These are phyloP conservation scores for Onychorhynchus coronatus DNA, from an alignment of 2,113 vertebrate genomes.

Conservation along the genomic window DNA sequence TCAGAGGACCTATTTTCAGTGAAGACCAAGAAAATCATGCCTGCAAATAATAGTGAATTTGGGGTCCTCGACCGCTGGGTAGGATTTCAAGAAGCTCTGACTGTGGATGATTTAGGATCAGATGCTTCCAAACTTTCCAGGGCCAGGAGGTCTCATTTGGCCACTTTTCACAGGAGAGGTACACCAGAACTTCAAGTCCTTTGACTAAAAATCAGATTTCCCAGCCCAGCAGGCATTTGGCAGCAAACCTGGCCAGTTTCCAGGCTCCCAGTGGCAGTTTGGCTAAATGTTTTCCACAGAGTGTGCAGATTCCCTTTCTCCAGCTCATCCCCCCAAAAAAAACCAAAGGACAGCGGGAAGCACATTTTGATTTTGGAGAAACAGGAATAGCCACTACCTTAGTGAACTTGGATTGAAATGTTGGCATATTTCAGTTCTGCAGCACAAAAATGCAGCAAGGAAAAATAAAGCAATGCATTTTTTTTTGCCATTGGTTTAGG, in stretches of 20 bases:
- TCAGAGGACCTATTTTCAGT: neutral
- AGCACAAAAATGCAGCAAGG: neutral
- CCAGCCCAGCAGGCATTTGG: neutral
- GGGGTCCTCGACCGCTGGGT: neutral
- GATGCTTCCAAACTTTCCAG: neutral
- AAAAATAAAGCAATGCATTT: neutral
- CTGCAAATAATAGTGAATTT: neutral
- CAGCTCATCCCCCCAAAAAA: neutral
- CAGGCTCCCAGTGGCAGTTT: neutral
- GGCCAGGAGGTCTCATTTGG: neutral
- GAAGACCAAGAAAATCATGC: neutral
- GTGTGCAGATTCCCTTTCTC: fast-evolving
- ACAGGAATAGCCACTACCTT: neutral
- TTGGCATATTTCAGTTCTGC: neutral
- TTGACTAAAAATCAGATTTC: neutral
- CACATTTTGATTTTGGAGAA: neutral
- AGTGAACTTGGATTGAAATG: neutral
- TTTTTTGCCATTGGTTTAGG: neutral
- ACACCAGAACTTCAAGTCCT: neutral
- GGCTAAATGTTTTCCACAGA: neutral
- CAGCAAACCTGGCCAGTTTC: neutral
- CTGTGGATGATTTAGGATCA: neutral
- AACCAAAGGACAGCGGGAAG: neutral
- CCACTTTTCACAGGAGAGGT: neutral
- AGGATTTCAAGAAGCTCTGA: neutral